Base-by-base conservation (phyloP, 92 coral and sea anemone genomes). In the Meandrina meandrites region DNA sequence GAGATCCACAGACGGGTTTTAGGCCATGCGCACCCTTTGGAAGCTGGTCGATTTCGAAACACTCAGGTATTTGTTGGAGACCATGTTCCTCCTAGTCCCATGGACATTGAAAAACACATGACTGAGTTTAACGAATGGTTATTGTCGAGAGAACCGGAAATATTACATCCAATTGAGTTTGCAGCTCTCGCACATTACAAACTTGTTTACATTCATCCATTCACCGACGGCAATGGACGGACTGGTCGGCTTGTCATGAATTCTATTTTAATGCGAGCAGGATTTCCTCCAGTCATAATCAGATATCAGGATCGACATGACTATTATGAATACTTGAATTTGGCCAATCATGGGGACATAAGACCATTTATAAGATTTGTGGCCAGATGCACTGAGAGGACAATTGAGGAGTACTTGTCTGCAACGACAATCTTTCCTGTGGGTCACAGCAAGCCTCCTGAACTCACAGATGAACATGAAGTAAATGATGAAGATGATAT, bases 171-270 rank as follows among this genome's bases (percentile, higher is more conserved):
- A 30, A 88, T 97, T 72, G 99, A 97, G 86, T 97, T 95, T 87
- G 97, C 99, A 64, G 97, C 98, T 53, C 90, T 97, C 51, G 98
- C 99, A 13, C 99, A 97, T 82, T 97, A 97, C 81, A 95, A 96
- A 79, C 96, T 95, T 35, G 99, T 97, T 13, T 97, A 93, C 79
- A 97, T 97, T 64, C 99, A 97, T 81, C 99, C 99, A 19, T 97
- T 97, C 84, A 97, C 99, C 3, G 99, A 97, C 72, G 99, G 99
- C 19, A 97, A 97, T 91, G 99, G 99, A 64, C 82, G 99, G 37
- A 97, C 99, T 64, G 92, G 94, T 35, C 88, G 99, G 64, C 92
- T 97, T 1, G 79, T 97, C 19, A 97, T 97, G 99, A 97, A 97
- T 93, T 89, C 98, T 31, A 93, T 97, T 88, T 92, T 97, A 56